Evolutionary conservation across 2,113 vertebrate species (phyloP), one percentile per base, ranked within the genome.

Genomic region (Zosterops borbonicus): DNA sequence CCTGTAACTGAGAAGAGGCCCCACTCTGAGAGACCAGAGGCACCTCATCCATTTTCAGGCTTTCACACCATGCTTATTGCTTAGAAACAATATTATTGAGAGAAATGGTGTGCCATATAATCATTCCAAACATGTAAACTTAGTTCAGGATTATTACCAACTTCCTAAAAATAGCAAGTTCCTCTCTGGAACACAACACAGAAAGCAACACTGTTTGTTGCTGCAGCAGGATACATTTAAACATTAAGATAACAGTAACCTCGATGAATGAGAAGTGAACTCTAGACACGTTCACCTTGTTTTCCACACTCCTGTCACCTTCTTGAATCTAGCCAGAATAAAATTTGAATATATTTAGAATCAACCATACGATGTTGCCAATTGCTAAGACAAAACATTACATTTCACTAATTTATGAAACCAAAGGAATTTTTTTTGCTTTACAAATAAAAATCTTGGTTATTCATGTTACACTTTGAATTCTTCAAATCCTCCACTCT

Each of bases 341-440:
- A 95, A 96, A 96, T 97, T 96, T 95, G 95, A 96, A 93, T 96
- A 94, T 80, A 91, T 93, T 95, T 94, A 95, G 89, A 67, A 68
- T 88, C 81, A 92, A 94, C 87, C 71, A 89, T 79, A 81, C 8
- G 2, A 89, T 84, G 79, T 89, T 95, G 95, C 68, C 85, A 97
- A 92, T 92, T 93, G 92, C 42, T 85, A 94, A 95, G 78, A 84
- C 33, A 91, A 96, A 94, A 91, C 12, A 74, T 73, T 87, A 76
- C 52, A 8, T 89, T 97, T 96, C 90, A 83, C 39, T 91, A 65
- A 92, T 37, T 59, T 46, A 67, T 27, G 31, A 95, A 87, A 94
- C 59, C 56, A 94, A 58, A 95, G 25, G 70, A 86, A 9, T 25
- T 20, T 77, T 79, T 85, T 93, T 74, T 52, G 16, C 42, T 87